Evolutionary conservation across 2,113 vertebrate species (phyloP).

Genomic region (Cephalopterus ornatus): DNA sequence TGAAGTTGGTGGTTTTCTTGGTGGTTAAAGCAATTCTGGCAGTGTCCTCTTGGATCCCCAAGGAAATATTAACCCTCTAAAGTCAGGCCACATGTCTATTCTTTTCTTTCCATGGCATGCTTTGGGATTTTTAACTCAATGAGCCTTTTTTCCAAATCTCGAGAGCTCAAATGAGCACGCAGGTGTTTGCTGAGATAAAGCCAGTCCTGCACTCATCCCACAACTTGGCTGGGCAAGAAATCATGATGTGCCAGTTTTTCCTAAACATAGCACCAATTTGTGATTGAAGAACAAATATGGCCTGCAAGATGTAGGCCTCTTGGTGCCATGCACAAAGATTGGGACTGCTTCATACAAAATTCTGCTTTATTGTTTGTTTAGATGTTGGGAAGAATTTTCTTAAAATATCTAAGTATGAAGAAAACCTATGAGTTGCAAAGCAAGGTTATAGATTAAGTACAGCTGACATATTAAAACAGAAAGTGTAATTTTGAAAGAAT

Average conservation of each 20-base stretch:
- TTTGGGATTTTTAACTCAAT: background rate
- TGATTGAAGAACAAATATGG: background rate
- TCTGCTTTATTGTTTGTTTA: background rate
- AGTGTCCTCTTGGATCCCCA: background rate
- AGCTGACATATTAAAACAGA: background rate
- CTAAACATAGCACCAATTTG: background rate
- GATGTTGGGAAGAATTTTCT: background rate
- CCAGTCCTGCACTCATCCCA: background rate
- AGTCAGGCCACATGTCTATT: background rate
- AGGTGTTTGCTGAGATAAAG: background rate
- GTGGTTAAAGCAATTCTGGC: background rate
- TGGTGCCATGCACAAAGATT: background rate
- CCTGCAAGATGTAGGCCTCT: background rate
- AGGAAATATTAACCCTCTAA: background rate
- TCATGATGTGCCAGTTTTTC: background rate
- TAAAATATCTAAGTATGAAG: background rate
- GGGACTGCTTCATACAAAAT: background rate
- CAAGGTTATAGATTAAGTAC: background rate
- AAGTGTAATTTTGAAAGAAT: background rate
- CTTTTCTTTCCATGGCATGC: background rate
- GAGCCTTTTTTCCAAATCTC: background rate
- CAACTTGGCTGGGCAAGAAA: background rate
- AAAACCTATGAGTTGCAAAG: background rate
- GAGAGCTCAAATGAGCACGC: background rate
- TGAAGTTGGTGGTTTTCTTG: fast-evolving